Evolutionary conservation across 2,888 invertebrate genomes (phyloP).

Genomic region (Andrena dorsata): DNA sequence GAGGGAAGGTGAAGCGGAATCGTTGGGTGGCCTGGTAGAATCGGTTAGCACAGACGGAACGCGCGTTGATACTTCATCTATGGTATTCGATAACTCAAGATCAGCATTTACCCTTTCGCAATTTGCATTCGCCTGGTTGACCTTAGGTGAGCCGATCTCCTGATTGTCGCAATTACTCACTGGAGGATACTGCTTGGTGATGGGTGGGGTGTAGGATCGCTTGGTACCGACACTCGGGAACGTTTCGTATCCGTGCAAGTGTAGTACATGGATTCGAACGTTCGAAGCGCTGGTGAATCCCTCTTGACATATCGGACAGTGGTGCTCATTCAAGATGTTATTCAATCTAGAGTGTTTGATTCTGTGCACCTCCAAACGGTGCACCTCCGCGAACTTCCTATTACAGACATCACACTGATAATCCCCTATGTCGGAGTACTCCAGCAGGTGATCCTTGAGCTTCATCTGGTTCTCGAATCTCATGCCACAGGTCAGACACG

Average conservation of each 20-base stretch:
- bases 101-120: neutral
- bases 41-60: no score
- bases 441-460: conserved; percentile 42
- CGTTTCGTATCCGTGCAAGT: conserved; percentile 46
- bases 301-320: conserved; percentile 61
- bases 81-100: neutral
- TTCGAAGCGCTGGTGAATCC: conserved; percentile 21
- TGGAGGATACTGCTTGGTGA: neutral
- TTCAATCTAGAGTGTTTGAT: conserved; percentile 44
- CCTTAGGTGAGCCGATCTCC: no score
- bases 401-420: conserved; percentile 44
- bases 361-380: conserved; percentile 48
- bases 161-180: no score
- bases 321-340: neutral
- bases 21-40: neutral
- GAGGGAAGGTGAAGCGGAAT: no score
- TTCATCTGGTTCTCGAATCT: conserved; percentile 3
- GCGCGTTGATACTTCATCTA: no score
- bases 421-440: conserved; percentile 45
- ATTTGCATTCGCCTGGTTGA: neutral
- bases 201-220: neutral
- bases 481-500: conserved; percentile 33
- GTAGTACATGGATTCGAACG: conserved; percentile 41
- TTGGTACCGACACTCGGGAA: neutral
- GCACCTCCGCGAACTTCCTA: conserved; percentile 36